phyloP scores from a whole-genome alignment of 2,113 vertebrate genomes.

The sheep (Ovis aries) region DNA sequence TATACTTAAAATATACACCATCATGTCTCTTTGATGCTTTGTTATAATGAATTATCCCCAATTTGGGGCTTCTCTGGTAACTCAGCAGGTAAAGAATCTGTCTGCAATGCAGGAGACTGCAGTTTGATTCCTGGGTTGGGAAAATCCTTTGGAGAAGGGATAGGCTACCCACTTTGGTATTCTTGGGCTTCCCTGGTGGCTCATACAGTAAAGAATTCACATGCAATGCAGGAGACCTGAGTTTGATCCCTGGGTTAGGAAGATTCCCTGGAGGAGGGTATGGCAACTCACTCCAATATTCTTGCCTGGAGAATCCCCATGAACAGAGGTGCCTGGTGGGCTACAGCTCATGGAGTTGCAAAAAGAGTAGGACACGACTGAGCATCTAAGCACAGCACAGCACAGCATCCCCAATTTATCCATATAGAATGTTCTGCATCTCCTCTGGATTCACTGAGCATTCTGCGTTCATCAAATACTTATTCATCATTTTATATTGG shows the following conservation, averaged over 20 bases:
- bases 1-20: not conserved
- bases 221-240: not conserved
- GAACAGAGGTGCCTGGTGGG: not conserved
- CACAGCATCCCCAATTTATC: not conserved
- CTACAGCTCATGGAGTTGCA: not conserved
- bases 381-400: not conserved
- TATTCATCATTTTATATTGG: not conserved
- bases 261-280: not conserved
- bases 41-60: not conserved
- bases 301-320: not conserved
- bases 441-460: not conserved
- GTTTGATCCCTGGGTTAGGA: not conserved
- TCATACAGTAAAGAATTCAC: not conserved
- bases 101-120: not conserved
- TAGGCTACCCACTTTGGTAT: not conserved
- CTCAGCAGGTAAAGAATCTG: not conserved
- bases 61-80: not conserved
- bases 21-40: not conserved
- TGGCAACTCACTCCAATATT: not conserved
- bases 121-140: not conserved
- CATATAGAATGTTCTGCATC: not conserved
- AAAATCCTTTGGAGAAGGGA: not conserved
- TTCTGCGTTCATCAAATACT: not conserved
- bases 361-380: not conserved
- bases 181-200: not conserved